Evolutionary conservation across 2,888 invertebrate genomes (phyloP).

Genomic region (Andrena bicolor): DNA sequence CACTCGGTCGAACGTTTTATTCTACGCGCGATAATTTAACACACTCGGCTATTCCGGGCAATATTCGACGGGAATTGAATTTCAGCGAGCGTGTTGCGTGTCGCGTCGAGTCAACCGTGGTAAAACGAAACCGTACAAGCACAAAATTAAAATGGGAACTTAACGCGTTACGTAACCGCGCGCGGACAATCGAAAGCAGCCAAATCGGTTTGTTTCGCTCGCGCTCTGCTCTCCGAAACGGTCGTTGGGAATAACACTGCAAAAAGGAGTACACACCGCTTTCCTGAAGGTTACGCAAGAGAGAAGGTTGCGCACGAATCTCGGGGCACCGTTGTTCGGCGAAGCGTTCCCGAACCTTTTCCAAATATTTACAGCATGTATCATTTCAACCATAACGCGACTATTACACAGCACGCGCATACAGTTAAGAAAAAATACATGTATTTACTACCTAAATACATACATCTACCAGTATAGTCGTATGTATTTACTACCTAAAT

Average conservation of each 20-base stretch:
- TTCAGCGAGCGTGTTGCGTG: not conserved
- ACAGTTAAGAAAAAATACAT: no score
- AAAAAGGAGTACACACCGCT: no score
- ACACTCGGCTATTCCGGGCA: not conserved
- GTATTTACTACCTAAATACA: no score
- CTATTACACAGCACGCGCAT: no score
- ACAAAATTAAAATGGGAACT: constrained; percentile 4
- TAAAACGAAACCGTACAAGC: constrained; percentile 30
- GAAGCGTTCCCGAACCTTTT: not conserved
- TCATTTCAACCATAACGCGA: no score
- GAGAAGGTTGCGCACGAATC: not conserved
- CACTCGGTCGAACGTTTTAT: not conserved
- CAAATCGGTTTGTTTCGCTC: not conserved
- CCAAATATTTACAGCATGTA: not conserved
- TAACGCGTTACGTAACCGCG: constrained; percentile 13
- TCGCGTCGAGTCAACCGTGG: not conserved
- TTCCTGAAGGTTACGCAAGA: not conserved
- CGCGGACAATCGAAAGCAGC: not conserved
- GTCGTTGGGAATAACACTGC: no score
- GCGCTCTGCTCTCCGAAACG: not conserved
- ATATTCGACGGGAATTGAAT: constrained; percentile 2
- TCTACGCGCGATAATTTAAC: not conserved
- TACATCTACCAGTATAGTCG: no score
- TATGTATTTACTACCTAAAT: no score
- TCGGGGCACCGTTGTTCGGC: not conserved